These are phyloP conservation scores for Phymorhynchus buccinoides DNA, from an alignment of 1,140 invertebrate genomes.

Conservation along the genomic window DNA sequence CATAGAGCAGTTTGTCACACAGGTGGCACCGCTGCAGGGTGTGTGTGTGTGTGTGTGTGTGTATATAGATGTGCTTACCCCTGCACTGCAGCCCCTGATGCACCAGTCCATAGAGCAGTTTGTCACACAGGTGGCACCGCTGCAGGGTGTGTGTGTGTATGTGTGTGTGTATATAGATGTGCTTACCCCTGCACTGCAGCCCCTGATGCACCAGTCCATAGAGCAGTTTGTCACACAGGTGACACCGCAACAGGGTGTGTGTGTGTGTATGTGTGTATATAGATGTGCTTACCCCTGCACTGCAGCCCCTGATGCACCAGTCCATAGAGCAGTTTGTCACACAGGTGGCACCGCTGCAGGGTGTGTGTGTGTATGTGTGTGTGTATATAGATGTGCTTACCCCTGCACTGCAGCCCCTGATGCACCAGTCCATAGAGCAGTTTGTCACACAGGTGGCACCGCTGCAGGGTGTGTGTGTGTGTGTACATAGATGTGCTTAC, in stretches of 20 bases:
- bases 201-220: constrained; percentile 83
- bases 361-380: constrained; percentile 55
- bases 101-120: too few relatives aligned
- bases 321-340: constrained; percentile 83
- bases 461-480: constrained; percentile 74
- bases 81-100: background rate
- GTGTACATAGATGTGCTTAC: too few relatives aligned
- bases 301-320: constrained; percentile 83
- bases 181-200: constrained; percentile 82
- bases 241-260: constrained; percentile 81
- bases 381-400: constrained; percentile 72
- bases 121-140: too few relatives aligned
- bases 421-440: constrained; percentile 82
- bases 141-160: background rate
- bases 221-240: constrained; percentile 84
- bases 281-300: constrained; percentile 82
- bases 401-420: constrained; percentile 84
- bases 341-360: constrained; percentile 83
- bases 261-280: too few relatives aligned
- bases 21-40: too few relatives aligned
- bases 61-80: background rate
- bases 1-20: background rate
- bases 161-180: too few relatives aligned
- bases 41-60: background rate
- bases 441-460: constrained; percentile 85